Percentiles rank a stretch among this genome's conserved stretches.
These are phyloP conservation scores for Anoncus sp. DNA, from an alignment of 2,888 invertebrate species.

Conservation along the genomic window DNA sequence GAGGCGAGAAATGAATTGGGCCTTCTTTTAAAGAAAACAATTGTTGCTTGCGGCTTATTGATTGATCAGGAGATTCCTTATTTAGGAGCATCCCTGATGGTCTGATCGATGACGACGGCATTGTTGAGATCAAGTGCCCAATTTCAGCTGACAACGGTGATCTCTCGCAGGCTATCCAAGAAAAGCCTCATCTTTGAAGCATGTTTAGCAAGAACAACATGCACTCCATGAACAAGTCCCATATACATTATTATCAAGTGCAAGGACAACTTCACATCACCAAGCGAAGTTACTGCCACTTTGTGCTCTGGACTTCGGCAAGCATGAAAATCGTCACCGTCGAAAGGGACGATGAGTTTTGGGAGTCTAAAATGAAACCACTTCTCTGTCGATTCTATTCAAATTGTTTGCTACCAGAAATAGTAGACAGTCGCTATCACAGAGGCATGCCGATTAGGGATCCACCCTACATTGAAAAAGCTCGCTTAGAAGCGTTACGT, in stretches of 20 bases:
- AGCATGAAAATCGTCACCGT: constrained; percentile 51
- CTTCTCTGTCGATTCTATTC: constrained; percentile 55
- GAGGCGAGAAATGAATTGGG: constrained; percentile 45
- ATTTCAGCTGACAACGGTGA: constrained; percentile 49
- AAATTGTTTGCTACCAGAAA: constrained; percentile 59
- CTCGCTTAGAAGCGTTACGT: constrained; percentile 4
- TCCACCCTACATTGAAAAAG: constrained; percentile 52
- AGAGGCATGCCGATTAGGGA: constrained; percentile 60
- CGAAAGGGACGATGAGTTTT: constrained; percentile 60
- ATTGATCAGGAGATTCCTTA: constrained; percentile 65
- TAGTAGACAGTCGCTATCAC: constrained; percentile 53
- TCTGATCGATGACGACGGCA: constrained; percentile 62
- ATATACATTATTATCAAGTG: constrained; percentile 64
- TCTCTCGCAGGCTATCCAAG: neutral
- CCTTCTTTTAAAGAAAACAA: constrained; percentile 39
- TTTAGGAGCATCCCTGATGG: constrained; percentile 70
- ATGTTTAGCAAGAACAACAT: constrained; percentile 9
- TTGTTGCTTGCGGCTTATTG: constrained; percentile 68
- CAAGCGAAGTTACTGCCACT: constrained; percentile 63
- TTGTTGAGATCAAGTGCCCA: too few species aligned
- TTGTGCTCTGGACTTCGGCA: constrained; percentile 66
- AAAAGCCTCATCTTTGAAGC: constrained; percentile 4
- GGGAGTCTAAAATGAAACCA: constrained; percentile 58
- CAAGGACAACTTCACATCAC: constrained; percentile 69
- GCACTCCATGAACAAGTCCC: neutral